These are phyloP conservation scores for Dendrolimus kikuchii DNA, from an alignment of 1,140 invertebrate species.

Conservation along the genomic window DNA sequence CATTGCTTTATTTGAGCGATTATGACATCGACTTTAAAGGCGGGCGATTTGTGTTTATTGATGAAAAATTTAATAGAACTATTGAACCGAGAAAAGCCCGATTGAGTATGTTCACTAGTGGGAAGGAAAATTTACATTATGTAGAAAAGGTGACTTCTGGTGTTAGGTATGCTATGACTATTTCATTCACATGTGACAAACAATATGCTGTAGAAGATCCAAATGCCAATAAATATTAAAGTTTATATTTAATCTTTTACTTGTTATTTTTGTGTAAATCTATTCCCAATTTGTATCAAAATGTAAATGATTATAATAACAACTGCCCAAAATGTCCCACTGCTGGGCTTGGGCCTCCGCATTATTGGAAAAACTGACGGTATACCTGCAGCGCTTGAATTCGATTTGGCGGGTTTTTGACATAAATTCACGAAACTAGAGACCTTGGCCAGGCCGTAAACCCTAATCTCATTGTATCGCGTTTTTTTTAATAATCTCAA, in stretches of 20 bases:
- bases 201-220: conserved; percentile 77
- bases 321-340: no score
- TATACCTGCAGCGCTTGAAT: no score
- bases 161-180: conserved; percentile 83
- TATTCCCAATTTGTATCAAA: no score
- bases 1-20: conserved; percentile 85
- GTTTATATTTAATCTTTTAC: conserved; percentile 21
- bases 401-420: no score
- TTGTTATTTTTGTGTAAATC: no score
- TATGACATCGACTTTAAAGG: conserved; percentile 85
- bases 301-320: no score
- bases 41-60: conserved; percentile 88
- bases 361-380: no score
- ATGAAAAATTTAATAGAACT: conserved; percentile 80
- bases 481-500: no score
- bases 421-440: no score
- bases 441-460: no score
- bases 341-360: no score
- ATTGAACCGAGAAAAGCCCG: conserved; percentile 86
- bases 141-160: conserved; percentile 87
- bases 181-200: conserved; percentile 89
- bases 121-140: conserved; percentile 86
- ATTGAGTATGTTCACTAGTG: conserved; percentile 89
- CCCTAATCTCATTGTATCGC: no score
- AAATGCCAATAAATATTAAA: conserved; percentile 41